Conservation (phyloP, 30 jellyfish, hydroid and myxozoan genomes). For the Chrysaora quinquecirrha region DNA sequence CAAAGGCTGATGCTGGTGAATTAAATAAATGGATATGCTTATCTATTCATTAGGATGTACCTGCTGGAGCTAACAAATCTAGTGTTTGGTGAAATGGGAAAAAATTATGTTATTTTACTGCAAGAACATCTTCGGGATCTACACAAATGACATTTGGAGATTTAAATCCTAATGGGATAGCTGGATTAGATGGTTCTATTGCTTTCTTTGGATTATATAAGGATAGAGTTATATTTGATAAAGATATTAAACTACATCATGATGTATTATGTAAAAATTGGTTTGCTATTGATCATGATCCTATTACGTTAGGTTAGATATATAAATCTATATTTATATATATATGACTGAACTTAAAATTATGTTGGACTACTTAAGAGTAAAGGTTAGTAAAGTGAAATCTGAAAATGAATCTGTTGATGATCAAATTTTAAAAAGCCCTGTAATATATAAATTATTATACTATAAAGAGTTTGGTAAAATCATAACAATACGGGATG, state of each 20-base stretch:
- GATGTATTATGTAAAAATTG: not conserved
- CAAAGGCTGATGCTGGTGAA: conserved; percentile 58
- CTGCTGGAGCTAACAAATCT: conserved; percentile 1
- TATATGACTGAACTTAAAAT: too few relatives aligned
- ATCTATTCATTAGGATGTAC: not conserved
- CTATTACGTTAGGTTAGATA: not conserved
- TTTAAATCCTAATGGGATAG: conserved; percentile 6
- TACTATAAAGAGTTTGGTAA: too few relatives aligned
- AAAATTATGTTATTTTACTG: conserved; percentile 42
- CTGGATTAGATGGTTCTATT: not conserved
- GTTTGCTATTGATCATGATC: not conserved
- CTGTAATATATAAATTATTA: too few relatives aligned
- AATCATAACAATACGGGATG: too few relatives aligned
- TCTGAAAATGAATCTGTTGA: too few relatives aligned
- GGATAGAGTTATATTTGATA: not conserved
- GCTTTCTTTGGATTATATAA: not conserved
- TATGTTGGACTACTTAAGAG: too few relatives aligned
- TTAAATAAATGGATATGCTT: conserved; percentile 32
- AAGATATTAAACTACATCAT: not conserved
- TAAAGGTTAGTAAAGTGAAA: too few relatives aligned
- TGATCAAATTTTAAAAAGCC: too few relatives aligned
- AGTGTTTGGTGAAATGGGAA: conserved; percentile 55
- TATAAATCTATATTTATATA: too few relatives aligned
- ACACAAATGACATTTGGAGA: conserved; percentile 63
- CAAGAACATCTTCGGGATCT: conserved; percentile 48